Percentiles rank a stretch among this genome's conserved stretches.
Conservation (phyloP, 2,113 vertebrate genomes). For the Pelmatolapia mariae region DNA sequence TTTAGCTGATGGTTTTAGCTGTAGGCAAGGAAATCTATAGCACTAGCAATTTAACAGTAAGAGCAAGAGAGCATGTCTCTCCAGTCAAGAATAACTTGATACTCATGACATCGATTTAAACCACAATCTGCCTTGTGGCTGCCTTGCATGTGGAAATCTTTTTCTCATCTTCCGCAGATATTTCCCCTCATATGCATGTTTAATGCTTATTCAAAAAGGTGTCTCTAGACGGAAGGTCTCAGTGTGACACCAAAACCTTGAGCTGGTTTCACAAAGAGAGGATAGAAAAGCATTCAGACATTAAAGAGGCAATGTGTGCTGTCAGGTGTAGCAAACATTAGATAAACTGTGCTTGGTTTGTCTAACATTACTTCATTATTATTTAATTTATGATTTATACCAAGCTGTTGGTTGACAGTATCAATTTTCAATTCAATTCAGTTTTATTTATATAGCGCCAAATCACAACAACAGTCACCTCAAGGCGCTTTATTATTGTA, state of each 20-base stretch:
- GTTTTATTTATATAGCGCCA: accelerated
- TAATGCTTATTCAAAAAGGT: not conserved
- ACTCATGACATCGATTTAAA: not conserved
- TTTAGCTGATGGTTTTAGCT: not conserved
- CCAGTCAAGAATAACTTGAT: not conserved
- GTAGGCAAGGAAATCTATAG: not conserved
- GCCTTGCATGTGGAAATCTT: not conserved
- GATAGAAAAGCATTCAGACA: not conserved
- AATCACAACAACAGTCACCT: not conserved
- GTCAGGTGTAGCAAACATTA: not conserved
- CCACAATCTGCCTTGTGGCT: not conserved
- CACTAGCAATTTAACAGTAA: not conserved
- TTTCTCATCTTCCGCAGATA: not conserved
- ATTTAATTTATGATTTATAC: not conserved
- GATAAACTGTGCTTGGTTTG: not conserved
- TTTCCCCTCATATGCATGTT: not conserved
- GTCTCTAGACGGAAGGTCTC: not conserved
- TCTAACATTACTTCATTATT: not conserved
- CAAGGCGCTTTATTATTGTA: not conserved
- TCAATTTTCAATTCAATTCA: not conserved
- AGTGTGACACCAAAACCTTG: not conserved
- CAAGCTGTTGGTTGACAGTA: not conserved
- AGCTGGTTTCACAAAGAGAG: not conserved
- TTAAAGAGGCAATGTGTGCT: not conserved
- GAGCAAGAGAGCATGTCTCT: not conserved